Conservation (phyloP, 2,888 invertebrate species). For the Thera britannica region DNA sequence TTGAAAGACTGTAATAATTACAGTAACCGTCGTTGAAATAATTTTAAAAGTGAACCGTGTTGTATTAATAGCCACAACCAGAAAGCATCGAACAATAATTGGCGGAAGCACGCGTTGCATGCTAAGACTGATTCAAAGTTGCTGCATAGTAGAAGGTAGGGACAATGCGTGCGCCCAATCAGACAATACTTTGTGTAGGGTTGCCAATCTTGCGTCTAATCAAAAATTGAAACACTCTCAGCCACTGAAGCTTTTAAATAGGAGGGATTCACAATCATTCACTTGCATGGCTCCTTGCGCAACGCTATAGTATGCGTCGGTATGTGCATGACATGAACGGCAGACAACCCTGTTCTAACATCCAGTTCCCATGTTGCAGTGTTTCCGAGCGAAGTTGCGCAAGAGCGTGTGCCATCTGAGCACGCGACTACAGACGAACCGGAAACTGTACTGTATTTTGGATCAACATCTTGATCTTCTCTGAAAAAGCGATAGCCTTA, state of each 20-base stretch:
- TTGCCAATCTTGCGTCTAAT: constrained; percentile 9
- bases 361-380: constrained; percentile 61
- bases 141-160: constrained; percentile 51
- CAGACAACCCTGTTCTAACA: constrained; percentile 37
- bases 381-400: constrained; percentile 62
- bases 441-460: constrained; percentile 48
- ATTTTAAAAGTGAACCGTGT: constrained; percentile 42
- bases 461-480: constrained; percentile 25
- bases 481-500: constrained; percentile 20
- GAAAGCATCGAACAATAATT: constrained; percentile 48
- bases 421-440: constrained; percentile 60
- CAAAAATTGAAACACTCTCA: not conserved
- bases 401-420: constrained; percentile 54
- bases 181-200: constrained; percentile 19
- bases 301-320: not conserved
- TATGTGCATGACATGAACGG: not conserved
- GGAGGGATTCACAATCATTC: not conserved
- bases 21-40: constrained; percentile 38
- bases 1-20: constrained; percentile 33
- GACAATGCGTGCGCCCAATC: constrained; percentile 44
- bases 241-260: not conserved
- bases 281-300: not conserved
- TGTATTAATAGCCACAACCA: constrained; percentile 36
- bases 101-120: constrained; percentile 58
- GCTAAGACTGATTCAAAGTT: constrained; percentile 50